These are phyloP conservation scores for Cyprinus carpio DNA, from an alignment of 2,113 vertebrate genomes.

Conservation along the genomic window DNA sequence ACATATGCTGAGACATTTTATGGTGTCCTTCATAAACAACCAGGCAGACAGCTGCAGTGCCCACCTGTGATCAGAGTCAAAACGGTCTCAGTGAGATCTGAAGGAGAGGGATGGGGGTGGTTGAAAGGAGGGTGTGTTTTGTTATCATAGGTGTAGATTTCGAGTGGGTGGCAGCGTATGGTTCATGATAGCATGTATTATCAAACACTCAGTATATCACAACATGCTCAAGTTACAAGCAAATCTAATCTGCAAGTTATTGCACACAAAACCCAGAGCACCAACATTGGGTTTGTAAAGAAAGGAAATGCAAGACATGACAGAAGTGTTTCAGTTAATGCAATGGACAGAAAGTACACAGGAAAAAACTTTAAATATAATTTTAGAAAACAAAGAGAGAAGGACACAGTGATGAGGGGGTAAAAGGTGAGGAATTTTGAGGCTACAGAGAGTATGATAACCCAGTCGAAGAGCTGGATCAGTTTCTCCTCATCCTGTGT, in stretches of 20 bases:
- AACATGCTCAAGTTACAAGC: background rate
- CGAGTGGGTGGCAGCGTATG: background rate
- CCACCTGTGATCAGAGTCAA: slow-evolving; percentile 54
- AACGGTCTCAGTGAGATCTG: slow-evolving; percentile 11
- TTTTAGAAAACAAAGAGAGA: background rate
- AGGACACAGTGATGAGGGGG: background rate
- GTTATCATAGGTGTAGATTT: slow-evolving; percentile 17
- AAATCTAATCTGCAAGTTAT: background rate
- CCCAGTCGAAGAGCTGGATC: slow-evolving; percentile 37
- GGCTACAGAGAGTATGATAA: slow-evolving; percentile 28
- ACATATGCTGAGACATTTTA: slow-evolving; percentile 28
- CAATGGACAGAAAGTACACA: slow-evolving; percentile 7
- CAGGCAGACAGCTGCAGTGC: slow-evolving; percentile 41
- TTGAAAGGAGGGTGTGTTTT: slow-evolving; percentile 10
- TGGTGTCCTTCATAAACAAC: slow-evolving; percentile 55
- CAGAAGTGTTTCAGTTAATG: slow-evolving; percentile 10
- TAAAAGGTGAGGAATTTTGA: background rate
- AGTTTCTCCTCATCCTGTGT: slow-evolving; percentile 47
- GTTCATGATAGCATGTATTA: background rate
- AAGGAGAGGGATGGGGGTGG: background rate
- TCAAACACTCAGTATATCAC: background rate
- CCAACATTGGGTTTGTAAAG: background rate
- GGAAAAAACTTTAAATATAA: slow-evolving; percentile 31
- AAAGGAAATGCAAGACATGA: slow-evolving; percentile 1
- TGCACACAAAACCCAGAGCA: background rate